Evolutionary conservation across 2,113 vertebrate species (phyloP), one percentile per base, ranked within the genome.

Genomic region (Siphamia tubifer): DNA sequence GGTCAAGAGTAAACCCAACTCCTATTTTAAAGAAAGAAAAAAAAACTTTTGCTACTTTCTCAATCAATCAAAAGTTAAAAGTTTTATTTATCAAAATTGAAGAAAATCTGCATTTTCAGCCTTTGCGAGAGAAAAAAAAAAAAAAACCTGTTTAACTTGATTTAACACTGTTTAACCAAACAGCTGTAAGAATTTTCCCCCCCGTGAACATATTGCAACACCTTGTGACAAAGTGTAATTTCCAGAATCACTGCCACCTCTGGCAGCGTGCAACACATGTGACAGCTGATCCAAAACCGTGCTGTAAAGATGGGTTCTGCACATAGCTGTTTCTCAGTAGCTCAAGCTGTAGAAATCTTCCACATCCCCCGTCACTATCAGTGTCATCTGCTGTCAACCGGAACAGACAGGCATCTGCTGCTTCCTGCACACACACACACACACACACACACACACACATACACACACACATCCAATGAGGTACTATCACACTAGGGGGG

Each of bases 391-490:
- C 79, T 80, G 72, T 89, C 85, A 78, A 55, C 63, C 49, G 58
- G 82, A 89, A 89, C 76, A 71, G 82, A 86, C 79, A 54, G 72
- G 48, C 76, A 84, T 83, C 77, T 84, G 82, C 84, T 75, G 77
- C 65, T 51, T 40, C 54, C 28, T 17, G 2, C 53, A 40, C 43
- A 54, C 73, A 68, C 52, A 31, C 51, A 8, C 25, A 34, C 35
- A 16, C 10, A 49, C n/a, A 25, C 49, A 25, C 32, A 35, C 54
- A n/a, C 40, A 0, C 11, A 45, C 34, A 25, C 27, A 35, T 10
- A 27, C 24, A 39, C 20, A 42, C 1, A 6, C 9, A 39, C 20
- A 42, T 1, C 6, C 9, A 28, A 4, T 20, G 19, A 73, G 17
- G 40, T 35, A 49, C 52, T 20, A 30, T 8, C 11, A 5, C 11